phyloP scores from a whole-genome alignment of 2,888 invertebrate genomes.

The Podotricha telesiphe region DNA sequence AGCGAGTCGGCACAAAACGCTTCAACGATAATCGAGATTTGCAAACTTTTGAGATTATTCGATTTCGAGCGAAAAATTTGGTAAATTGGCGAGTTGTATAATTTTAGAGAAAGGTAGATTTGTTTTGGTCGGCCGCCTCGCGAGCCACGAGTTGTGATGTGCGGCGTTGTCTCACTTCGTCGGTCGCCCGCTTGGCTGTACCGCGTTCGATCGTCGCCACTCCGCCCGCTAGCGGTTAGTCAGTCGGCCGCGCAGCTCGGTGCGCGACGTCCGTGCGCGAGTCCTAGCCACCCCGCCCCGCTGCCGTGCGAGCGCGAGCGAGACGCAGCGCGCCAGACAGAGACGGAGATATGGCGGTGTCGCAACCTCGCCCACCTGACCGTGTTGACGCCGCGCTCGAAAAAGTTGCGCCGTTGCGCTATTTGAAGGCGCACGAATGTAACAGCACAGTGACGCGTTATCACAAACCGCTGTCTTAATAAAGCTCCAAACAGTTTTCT shows the following conservation, averaged over 20 bases:
- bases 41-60: not conserved
- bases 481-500: constrained; percentile 51
- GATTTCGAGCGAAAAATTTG: constrained; percentile 46
- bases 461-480: constrained; percentile 64
- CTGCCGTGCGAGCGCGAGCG: constrained; percentile 62
- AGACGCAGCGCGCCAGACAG: constrained; percentile 55
- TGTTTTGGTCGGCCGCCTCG: constrained; percentile 80
- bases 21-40: not conserved
- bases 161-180: constrained; percentile 76
- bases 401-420: constrained; percentile 84
- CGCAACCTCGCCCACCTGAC: constrained; percentile 84
- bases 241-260: constrained; percentile 82
- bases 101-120: constrained; percentile 83
- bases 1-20: not conserved
- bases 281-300: constrained; percentile 67
- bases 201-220: constrained; percentile 51
- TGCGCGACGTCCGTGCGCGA: constrained; percentile 81
- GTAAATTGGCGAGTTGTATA: constrained; percentile 70
- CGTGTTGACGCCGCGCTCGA: constrained; percentile 83
- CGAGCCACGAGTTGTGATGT: constrained; percentile 58
- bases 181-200: constrained; percentile 47
- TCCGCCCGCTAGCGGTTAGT: constrained; percentile 55
- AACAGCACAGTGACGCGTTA: constrained; percentile 73
- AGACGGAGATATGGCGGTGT: constrained; percentile 76
- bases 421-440: constrained; percentile 82